A percentile compares a stretch with the other conserved stretches of the same genome.
phyloP scores from a whole-genome alignment of 2,797 vertebrate species.

The Notamacropus eugenii region DNA sequence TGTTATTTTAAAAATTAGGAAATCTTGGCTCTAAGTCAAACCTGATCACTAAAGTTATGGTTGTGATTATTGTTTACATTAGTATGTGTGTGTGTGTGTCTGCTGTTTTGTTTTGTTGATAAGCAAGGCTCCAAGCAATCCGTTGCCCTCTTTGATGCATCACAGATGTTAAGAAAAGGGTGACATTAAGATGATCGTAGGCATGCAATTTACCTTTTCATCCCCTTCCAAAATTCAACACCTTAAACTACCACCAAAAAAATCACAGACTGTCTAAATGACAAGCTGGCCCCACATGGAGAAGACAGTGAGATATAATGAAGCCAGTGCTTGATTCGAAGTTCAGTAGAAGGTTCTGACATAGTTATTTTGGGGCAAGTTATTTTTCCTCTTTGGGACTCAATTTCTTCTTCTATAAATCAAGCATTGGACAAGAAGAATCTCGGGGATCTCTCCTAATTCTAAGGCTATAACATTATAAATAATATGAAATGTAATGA shows the following conservation, averaged over 20 bases:
- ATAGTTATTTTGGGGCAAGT: background rate
- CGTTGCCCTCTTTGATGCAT: background rate
- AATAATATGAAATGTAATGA: background rate
- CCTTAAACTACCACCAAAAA: too few species aligned
- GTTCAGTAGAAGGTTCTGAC: background rate
- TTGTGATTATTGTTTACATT: background rate
- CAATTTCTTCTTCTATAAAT: background rate
- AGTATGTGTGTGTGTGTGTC: background rate
- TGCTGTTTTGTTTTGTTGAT: background rate
- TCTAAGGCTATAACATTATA: background rate
- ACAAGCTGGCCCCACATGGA: background rate
- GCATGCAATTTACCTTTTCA: background rate
- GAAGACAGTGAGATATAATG: background rate
- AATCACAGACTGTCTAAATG: background rate
- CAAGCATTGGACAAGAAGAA: background rate
- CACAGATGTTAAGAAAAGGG: background rate
- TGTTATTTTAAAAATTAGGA: background rate
- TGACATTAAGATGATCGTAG: background rate
- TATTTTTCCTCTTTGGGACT: background rate
- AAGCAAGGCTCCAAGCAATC: background rate
- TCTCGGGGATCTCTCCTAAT: background rate
- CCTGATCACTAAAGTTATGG: background rate
- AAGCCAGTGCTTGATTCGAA: background rate
- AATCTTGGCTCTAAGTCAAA: background rate
- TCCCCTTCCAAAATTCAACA: background rate